phyloP scores from a whole-genome alignment of 2,113 vertebrate genomes.

The Plecturocebus donacophilus region DNA sequence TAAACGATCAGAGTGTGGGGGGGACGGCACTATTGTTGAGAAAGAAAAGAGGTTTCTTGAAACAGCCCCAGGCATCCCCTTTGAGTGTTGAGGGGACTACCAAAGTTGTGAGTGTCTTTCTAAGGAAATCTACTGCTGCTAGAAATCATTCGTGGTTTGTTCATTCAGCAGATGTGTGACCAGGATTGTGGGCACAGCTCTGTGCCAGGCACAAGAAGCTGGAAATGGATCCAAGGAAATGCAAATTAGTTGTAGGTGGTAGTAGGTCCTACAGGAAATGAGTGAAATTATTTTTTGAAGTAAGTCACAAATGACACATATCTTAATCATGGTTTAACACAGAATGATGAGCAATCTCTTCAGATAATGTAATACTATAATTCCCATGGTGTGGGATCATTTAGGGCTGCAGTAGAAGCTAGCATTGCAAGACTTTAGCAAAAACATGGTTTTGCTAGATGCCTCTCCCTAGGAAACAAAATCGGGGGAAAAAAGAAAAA shows the following conservation, averaged over 20 bases:
- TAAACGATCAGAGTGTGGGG: not conserved
- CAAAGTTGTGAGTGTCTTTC: not conserved
- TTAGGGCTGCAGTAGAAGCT: not conserved
- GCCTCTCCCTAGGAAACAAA: not conserved
- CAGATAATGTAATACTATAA: not conserved
- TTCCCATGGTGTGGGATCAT: not conserved
- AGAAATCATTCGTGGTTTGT: not conserved
- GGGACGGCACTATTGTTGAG: not conserved
- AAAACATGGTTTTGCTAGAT: not conserved
- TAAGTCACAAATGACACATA: not conserved
- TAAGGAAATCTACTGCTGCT: not conserved
- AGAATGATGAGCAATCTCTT: not conserved
- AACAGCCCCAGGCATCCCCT: not conserved
- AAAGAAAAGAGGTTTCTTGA: not conserved
- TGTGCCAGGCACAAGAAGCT: not conserved
- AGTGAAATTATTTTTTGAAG: slow-evolving; percentile 6
- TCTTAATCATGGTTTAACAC: slow-evolving; percentile 5
- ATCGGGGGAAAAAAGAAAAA: not conserved
- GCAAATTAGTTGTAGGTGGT: not conserved
- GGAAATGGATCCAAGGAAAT: not conserved
- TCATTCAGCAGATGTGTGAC: not conserved
- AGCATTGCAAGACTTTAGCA: not conserved
- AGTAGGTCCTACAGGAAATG: not conserved
- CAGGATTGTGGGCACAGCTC: not conserved
- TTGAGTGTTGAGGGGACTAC: not conserved